Evolutionary conservation across 2,113 vertebrate species (phyloP).

Genomic region (Xiphorhynchus elegans): DNA sequence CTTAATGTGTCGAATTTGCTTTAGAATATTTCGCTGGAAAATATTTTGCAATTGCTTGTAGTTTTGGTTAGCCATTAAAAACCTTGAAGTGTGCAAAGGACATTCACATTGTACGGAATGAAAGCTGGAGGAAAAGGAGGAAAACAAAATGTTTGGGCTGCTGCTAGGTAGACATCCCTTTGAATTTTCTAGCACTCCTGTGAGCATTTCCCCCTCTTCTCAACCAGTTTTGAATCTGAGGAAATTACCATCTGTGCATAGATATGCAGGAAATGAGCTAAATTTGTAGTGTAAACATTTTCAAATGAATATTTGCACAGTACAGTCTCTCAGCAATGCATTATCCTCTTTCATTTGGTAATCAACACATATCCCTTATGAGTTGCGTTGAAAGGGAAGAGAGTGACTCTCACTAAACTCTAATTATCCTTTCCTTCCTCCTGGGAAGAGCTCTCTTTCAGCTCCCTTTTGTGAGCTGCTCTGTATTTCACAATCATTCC

Average conservation of each 20-base stretch:
- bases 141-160: neutral
- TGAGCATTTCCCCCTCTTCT: neutral
- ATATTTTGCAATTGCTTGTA: neutral
- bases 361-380: conserved; percentile 59
- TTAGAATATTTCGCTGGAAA: neutral
- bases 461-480: conserved; percentile 21
- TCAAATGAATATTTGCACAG: conserved; percentile 66
- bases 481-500: neutral
- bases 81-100: neutral
- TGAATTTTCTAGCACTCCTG: neutral
- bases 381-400: conserved; percentile 40
- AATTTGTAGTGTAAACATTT: conserved; percentile 69
- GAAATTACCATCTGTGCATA: conserved; percentile 55
- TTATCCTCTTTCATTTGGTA: conserved; percentile 64
- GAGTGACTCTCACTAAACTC: conserved; percentile 58
- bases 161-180: neutral
- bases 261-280: conserved; percentile 58
- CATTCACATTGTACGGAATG: neutral
- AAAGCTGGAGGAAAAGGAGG: neutral
- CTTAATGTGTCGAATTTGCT: neutral
- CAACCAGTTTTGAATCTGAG: neutral
- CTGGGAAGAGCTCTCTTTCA: conserved; percentile 41
- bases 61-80: neutral
- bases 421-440: conserved; percentile 53
- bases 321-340: conserved; percentile 51